Conservation (phyloP, 2,113 vertebrate species). For the Bambusicola thoracicus region DNA sequence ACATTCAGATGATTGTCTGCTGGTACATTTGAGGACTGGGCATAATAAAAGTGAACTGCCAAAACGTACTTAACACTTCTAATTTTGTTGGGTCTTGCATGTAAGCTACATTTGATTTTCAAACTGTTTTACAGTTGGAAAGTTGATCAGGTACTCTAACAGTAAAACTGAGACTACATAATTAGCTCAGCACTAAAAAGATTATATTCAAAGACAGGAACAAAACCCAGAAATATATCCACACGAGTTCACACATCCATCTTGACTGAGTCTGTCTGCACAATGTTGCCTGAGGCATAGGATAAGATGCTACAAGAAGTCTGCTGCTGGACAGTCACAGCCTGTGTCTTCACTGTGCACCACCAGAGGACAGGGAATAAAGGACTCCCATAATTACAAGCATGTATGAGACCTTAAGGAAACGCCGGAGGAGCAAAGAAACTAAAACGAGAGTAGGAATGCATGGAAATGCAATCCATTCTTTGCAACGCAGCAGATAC, state of each 20-base stretch:
- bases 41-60: constrained; percentile 94
- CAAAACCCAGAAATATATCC: constrained; percentile 75
- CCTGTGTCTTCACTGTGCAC: neutral
- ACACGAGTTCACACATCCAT: constrained; percentile 62
- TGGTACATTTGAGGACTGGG: constrained; percentile 92
- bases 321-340: constrained; percentile 42
- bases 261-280: constrained; percentile 50
- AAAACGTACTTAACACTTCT: constrained; percentile 97
- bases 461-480: neutral
- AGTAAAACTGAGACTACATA: constrained; percentile 82
- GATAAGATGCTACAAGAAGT: constrained; percentile 36
- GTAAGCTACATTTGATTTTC: constrained; percentile 83
- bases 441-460: neutral
- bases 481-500: neutral
- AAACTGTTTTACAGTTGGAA: constrained; percentile 84
- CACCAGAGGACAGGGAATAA: neutral
- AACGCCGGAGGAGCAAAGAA: neutral
- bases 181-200: constrained; percentile 80
- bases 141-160: constrained; percentile 83
- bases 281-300: constrained; percentile 45
- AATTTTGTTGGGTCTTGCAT: constrained; percentile 85
- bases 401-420: neutral
- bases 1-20: constrained; percentile 99
- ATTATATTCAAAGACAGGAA: constrained; percentile 68
- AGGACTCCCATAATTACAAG: neutral